Conservation (phyloP, 2,113 vertebrate species). For the Terrapene triunguis region DNA sequence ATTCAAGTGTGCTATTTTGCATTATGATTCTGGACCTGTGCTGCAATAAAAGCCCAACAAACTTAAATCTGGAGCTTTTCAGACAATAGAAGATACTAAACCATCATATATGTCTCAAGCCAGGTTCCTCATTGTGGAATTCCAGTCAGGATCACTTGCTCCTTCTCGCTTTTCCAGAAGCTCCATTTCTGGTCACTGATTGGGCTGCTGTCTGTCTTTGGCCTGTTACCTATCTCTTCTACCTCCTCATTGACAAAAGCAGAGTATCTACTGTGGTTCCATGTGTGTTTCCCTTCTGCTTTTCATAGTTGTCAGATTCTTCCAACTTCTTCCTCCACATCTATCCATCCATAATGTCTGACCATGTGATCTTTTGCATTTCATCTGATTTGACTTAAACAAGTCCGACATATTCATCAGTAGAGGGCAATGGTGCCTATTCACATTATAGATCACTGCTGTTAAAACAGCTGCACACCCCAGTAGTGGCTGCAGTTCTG, state of each 20-base stretch:
- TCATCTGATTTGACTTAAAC: neutral
- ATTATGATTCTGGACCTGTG: neutral
- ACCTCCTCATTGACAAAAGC: neutral
- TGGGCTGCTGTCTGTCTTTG: neutral
- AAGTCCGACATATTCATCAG: slow-evolving; percentile 1
- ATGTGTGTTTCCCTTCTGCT: neutral
- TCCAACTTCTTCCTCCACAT: neutral
- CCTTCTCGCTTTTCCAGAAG: neutral
- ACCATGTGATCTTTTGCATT: slow-evolving; percentile 10
- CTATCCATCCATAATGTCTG: slow-evolving; percentile 11
- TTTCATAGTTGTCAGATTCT: neutral
- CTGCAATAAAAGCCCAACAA: neutral
- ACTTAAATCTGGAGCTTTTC: neutral
- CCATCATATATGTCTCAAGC: neutral
- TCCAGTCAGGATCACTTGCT: neutral
- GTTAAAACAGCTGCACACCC: neutral
- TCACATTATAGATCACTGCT: slow-evolving; percentile 1
- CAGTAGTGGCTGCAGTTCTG: neutral
- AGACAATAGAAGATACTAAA: neutral
- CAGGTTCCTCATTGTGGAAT: neutral
- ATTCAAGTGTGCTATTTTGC: slow-evolving; percentile 4
- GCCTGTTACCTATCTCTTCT: neutral
- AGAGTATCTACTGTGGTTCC: neutral
- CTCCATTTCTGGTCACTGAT: neutral
- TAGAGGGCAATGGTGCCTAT: neutral